Conservation (phyloP, 2,888 invertebrate genomes). For the Autographa gamma region DNA sequence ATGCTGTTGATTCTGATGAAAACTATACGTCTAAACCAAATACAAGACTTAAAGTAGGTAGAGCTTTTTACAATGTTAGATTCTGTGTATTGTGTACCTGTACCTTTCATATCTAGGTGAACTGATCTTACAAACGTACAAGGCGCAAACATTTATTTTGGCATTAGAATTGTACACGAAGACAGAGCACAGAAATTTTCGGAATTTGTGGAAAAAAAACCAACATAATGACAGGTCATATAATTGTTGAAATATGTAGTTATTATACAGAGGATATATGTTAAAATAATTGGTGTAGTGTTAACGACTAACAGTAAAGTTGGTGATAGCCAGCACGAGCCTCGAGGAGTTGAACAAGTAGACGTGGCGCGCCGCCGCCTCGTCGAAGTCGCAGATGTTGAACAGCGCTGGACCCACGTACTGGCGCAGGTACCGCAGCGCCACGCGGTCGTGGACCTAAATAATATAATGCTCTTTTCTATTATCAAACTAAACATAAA, state of each 20-base stretch:
- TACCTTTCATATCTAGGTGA: no score
- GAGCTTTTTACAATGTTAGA: background rate
- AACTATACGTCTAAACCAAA: background rate
- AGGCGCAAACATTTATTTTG: no score
- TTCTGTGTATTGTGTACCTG: background rate
- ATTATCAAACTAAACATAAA: no score
- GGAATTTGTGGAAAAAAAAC: no score
- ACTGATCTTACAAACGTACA: no score
- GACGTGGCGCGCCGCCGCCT: constrained; percentile 65
- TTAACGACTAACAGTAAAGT: constrained; percentile 75
- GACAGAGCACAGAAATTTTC: no score
- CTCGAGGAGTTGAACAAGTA: constrained; percentile 80
- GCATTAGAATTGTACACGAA: no score
- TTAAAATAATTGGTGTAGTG: no score
- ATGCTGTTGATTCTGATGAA: background rate
- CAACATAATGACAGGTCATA: no score
- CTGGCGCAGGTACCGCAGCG: constrained; percentile 71
- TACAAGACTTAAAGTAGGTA: background rate
- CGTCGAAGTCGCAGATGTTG: constrained; percentile 73
- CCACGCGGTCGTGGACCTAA: constrained; percentile 75
- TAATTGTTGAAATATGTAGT: no score
- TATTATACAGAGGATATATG: background rate
- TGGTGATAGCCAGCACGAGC: constrained; percentile 75
- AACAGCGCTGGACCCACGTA: constrained; percentile 73
- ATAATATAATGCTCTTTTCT: no score